Conservation (phyloP, 2,113 vertebrate genomes). For the Cromileptes altivelis region DNA sequence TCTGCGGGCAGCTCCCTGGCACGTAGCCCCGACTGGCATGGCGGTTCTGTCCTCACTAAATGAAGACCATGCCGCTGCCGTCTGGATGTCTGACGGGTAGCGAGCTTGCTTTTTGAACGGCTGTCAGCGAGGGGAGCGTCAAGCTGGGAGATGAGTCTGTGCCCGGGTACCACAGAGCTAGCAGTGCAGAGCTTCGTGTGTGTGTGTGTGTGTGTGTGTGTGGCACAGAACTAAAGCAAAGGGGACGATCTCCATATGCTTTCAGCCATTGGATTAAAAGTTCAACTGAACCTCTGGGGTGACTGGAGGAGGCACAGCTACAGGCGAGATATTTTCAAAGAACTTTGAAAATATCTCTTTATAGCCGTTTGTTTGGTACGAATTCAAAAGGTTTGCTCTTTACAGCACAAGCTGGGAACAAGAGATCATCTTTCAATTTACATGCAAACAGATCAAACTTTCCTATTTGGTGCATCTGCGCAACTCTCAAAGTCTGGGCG, state of each 20-base stretch:
- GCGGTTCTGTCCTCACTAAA: constrained; percentile 53
- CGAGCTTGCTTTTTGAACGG: constrained; percentile 46
- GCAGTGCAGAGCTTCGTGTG: constrained; percentile 23
- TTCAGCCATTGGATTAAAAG: constrained; percentile 29
- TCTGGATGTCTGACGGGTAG: constrained; percentile 42
- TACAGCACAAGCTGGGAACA: background rate
- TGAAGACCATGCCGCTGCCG: constrained; percentile 52
- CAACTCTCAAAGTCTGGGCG: background rate
- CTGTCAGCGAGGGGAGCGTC: constrained; percentile 30
- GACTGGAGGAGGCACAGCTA: background rate
- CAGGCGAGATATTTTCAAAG: constrained; percentile 2
- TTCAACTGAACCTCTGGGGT: constrained; percentile 25
- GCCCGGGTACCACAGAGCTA: constrained; percentile 28
- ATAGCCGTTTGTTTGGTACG: background rate
- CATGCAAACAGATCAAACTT: constrained; percentile 19
- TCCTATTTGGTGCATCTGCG: background rate
- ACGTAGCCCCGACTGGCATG: constrained; percentile 40
- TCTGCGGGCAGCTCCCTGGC: constrained; percentile 58
- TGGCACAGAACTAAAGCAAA: background rate
- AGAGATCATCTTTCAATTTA: background rate
- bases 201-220: constrained; percentile 40
- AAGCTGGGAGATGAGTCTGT: constrained; percentile 43
- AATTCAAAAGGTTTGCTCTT: constrained; percentile 2
- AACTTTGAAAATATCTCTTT: background rate
- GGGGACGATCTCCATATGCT: constrained; percentile 30